Conservation (phyloP, 2,888 invertebrate genomes). For the Macrosiphum euphorbiae region DNA sequence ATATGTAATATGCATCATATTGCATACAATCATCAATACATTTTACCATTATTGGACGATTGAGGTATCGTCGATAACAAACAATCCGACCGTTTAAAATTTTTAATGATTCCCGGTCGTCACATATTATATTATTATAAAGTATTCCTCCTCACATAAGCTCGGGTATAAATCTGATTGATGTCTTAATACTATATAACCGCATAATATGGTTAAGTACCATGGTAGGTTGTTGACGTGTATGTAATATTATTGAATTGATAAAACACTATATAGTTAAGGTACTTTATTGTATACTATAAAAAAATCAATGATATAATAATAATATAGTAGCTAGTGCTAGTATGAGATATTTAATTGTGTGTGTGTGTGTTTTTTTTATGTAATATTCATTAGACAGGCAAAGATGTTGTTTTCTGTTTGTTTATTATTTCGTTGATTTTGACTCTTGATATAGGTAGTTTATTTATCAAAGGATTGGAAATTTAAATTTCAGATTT, state of each 20-base stretch:
- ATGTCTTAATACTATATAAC: background rate
- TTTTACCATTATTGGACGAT: background rate
- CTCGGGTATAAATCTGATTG: background rate
- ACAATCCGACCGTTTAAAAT: background rate
- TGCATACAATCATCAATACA: background rate
- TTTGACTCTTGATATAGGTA: background rate
- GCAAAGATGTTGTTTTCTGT: background rate
- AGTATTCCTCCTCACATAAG: background rate
- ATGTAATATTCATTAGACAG: background rate
- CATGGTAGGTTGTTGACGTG: background rate
- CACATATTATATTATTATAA: background rate
- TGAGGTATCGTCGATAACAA: background rate
- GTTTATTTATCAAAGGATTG: background rate
- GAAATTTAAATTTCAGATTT: slow-evolving; percentile 20
- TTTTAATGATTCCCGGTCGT: background rate
- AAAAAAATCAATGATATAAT: background rate
- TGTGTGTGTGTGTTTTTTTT: background rate
- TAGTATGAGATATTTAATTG: background rate
- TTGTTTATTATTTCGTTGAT: background rate
- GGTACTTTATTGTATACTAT: background rate
- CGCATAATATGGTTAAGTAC: background rate
- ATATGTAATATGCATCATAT: background rate
- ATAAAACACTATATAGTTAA: background rate
- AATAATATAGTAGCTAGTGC: background rate
- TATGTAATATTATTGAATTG: background rate